A percentile compares a stretch with the other conserved stretches of the same genome.
These are phyloP conservation scores for Cyphomyrus plagiostoma DNA, from an alignment of 2,113 vertebrate species.

Conservation along the genomic window DNA sequence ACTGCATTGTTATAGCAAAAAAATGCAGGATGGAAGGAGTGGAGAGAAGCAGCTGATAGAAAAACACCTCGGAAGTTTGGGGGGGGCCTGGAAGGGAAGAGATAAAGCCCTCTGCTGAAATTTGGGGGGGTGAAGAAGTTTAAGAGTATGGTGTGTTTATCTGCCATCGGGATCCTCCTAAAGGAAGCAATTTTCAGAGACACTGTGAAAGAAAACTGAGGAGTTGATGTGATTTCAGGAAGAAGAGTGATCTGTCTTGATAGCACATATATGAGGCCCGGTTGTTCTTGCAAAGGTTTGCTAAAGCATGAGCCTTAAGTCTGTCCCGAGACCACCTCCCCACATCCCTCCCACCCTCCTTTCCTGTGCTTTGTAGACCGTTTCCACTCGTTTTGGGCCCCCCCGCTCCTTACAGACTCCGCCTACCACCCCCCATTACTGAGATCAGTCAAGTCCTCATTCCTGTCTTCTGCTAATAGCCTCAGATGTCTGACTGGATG, in stretches of 20 bases:
- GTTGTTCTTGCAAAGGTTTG: neutral
- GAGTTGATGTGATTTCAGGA: neutral
- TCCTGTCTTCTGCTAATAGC: neutral
- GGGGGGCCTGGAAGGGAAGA: neutral
- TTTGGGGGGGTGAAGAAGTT: neutral
- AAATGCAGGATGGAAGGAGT: neutral
- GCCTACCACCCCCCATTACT: neutral
- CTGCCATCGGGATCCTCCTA: neutral
- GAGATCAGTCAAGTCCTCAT: neutral
- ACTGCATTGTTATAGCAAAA: neutral
- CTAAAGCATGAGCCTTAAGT: neutral
- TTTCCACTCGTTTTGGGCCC: neutral
- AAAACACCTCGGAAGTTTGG: neutral
- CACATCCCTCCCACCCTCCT: neutral
- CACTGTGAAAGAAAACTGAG: neutral
- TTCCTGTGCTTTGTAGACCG: neutral
- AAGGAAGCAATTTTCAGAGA: neutral
- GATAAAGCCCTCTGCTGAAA: neutral
- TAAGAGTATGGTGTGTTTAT: neutral
- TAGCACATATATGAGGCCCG: neutral
- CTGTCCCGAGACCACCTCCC: neutral
- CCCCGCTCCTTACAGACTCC: neutral
- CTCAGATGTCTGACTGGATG: neutral
- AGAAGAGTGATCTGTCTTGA: neutral
- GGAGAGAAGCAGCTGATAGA: neutral